Evolutionary conservation across 1,140 invertebrate genomes (phyloP), one percentile per base, ranked within the genome.

Genomic region (Octopus bimaculoides): DNA sequence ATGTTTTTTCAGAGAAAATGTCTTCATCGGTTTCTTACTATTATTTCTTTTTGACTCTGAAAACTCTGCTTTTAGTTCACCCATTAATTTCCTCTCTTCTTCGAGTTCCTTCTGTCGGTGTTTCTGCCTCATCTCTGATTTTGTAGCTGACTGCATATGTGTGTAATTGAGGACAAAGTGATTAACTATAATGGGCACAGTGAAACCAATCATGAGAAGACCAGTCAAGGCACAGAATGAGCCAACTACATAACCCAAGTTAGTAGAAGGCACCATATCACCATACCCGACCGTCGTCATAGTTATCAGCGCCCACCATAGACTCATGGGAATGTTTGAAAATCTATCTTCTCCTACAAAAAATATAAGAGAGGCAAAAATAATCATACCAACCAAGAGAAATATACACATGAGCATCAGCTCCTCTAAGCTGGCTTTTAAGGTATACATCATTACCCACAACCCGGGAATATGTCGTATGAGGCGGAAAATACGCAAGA

Each of bases 261-360:
- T 41, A 9, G 88, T 87, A 8, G 75, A 82, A 4, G 90, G 90
- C 61, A 83, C 85, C 84, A 98, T 97, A 92, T 99, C 98, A 90
- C 98, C 98, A 93, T 99, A 98, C 81, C 97, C 97, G 85, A 98
- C 96, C 82, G 97, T 99, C 88, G 98, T 99, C 96, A 99, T 98
- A 89, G 97, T 98, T 92, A 90, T 85, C 7, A 88, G 75, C 4
- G 87, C 88, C 97, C 97, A 99, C 97, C 97, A 99, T 92, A 98
- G 98, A 86, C 96, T 97, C 92, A 96, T 96, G 86, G 98, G 98
- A 92, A 99, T 99, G 92, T 95, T 86, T 8, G 73, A 76, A 74
- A 84, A 84, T 3, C 71, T 69, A 0, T 69, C 78, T 20, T 78
- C 80, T 26, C 83, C 84, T 41, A 81, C 80, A 79, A 79, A 85